Evolutionary conservation across 1,140 invertebrate species (phyloP), one percentile per base, ranked within the genome.

Genomic region (Drosophila ironensis): DNA sequence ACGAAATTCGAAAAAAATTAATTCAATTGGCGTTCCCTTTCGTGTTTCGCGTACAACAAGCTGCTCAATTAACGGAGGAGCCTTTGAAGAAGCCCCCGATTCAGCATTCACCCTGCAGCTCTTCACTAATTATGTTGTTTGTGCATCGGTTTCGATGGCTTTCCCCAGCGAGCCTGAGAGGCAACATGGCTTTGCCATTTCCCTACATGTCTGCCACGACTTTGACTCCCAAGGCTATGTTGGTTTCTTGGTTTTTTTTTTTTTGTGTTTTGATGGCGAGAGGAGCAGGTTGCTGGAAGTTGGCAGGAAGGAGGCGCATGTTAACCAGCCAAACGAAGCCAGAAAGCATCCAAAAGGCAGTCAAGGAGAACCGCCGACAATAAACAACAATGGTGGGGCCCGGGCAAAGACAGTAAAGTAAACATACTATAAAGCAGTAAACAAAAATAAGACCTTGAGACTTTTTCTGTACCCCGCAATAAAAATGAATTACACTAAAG

Each of bases 141-240:
- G 68, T 53, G 73, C 68, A 72, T 24, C 30, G 30, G 40, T 51
- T 40, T 22, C 40, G 50, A 56, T 68, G 41, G 50, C 67, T 44
- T 40, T n/a, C 22, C 41, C 41, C 25, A 27, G 27, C 37, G 33
- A 38, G 67, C 57, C 61, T 57, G 40, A 69, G 45, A 52, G 64
- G 59, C 80, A 78, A 84, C 78, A 84, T 78, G 73, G 47, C 70
- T 84, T 44, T 71, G 80, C 80, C 78, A 84, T 86, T 84, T 84
- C 52, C 73, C 57, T 61, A 52, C 78, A 78, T 78, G 78, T 56
- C 53, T 28, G 42, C 11, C 30, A 11, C 20, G 30, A 14, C 30
- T 33, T 33, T 16, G 42, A 20, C 45, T 64, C 63, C 80, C 73
- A 52, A 70, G 69, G 73, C 69, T 33, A n/a, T n/a, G n/a, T n/a